phyloP scores from a whole-genome alignment of 2,797 vertebrate species.

The Arctocebus calabarensis region DNA sequence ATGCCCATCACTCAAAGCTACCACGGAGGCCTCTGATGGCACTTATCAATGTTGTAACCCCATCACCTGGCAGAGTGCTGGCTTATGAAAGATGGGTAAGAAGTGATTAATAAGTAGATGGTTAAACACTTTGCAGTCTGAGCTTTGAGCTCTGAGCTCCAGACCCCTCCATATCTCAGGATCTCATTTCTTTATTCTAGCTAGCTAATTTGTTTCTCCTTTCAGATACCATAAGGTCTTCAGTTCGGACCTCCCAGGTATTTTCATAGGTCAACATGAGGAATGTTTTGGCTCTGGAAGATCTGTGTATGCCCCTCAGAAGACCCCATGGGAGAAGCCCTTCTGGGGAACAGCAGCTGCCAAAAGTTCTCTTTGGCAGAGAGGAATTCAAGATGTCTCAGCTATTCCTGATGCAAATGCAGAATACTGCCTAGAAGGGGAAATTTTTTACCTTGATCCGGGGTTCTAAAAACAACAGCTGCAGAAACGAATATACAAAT shows the following conservation, averaged over 20 bases:
- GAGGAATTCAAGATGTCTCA: background rate
- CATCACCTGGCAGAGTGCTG: background rate
- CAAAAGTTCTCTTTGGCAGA: background rate
- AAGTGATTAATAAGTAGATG: background rate
- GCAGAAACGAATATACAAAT: background rate
- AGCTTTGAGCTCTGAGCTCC: background rate
- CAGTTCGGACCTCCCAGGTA: background rate
- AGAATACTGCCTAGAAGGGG: background rate
- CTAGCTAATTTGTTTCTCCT: background rate
- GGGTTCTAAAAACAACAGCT: background rate
- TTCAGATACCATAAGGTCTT: background rate
- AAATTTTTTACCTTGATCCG: background rate
- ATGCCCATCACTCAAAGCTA: background rate
- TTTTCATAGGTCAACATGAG: background rate
- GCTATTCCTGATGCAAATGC: background rate
- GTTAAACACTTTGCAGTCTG: background rate
- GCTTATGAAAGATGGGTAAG: background rate
- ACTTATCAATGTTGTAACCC: background rate
- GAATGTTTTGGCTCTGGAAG: background rate
- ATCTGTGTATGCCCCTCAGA: background rate
- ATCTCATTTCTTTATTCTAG: background rate
- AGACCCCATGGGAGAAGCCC: background rate
- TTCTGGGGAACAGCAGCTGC: background rate
- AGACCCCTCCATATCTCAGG: background rate
- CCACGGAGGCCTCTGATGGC: too few species aligned